These are phyloP conservation scores for Phania funesta DNA, from an alignment of 2,888 invertebrate genomes.

Conservation along the genomic window DNA sequence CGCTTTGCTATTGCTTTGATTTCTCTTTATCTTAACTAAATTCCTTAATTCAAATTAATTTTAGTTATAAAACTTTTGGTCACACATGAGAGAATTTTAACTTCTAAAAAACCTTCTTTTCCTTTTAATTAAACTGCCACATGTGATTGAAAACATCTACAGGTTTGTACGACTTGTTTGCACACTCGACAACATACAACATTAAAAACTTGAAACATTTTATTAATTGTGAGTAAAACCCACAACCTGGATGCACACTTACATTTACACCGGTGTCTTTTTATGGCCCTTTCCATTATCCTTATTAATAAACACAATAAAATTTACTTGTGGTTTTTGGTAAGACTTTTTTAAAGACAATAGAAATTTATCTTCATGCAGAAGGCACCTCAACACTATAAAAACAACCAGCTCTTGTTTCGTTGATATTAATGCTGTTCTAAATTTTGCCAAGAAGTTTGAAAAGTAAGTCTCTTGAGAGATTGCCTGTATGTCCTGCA, in stretches of 20 bases:
- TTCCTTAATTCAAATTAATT: conserved; percentile 74
- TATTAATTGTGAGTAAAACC: conserved; percentile 63
- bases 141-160: conserved; percentile 21
- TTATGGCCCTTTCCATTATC: conserved; percentile 45
- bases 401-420: conserved; percentile 20
- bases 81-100: conserved; percentile 54
- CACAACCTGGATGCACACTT: conserved; percentile 9
- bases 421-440: conserved; percentile 5
- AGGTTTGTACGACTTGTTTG: conserved; percentile 12
- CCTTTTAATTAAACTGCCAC: not conserved
- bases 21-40: not conserved
- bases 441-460: conserved; percentile 10
- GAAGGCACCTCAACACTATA: conserved; percentile 46
- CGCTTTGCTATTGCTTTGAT: not conserved
- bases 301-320: conserved; percentile 34
- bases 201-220: conserved; percentile 10
- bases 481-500: not conserved
- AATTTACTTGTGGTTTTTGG: conserved; percentile 46
- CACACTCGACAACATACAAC: conserved; percentile 1
- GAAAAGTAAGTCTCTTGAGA: conserved; percentile 22
- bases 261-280: conserved; percentile 5
- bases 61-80: conserved; percentile 67
- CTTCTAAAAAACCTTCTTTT: conserved; percentile 4
- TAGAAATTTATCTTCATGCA: conserved; percentile 57
- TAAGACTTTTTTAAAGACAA: conserved; percentile 40